Conservation (phyloP, 1,140 invertebrate genomes). For the Neodiprion virginianus region DNA sequence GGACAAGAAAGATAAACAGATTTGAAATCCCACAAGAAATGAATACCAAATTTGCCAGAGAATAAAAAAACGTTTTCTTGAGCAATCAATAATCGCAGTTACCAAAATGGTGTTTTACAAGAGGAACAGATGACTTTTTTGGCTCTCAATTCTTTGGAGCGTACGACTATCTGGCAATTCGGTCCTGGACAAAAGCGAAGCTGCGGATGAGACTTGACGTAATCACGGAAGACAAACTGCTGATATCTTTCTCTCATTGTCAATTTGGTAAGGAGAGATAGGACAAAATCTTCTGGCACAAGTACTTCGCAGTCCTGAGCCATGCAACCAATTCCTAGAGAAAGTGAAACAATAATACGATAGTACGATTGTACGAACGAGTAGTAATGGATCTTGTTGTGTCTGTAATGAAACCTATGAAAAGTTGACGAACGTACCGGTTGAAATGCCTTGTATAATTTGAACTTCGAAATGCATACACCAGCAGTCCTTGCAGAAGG, state of each 20-base stretch:
- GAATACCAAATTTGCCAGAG: constrained; percentile 14
- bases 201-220: constrained; percentile 92
- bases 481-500: constrained; percentile 96
- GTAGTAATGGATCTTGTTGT: too few species aligned
- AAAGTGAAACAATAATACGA: neutral
- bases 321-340: constrained; percentile 92
- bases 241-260: constrained; percentile 90
- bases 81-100: constrained; percentile 46
- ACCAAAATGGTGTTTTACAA: constrained; percentile 86
- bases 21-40: constrained; percentile 16
- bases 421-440: constrained; percentile 59
- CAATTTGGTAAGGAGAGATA: constrained; percentile 81
- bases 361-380: too few species aligned
- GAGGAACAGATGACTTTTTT: constrained; percentile 80
- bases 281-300: constrained; percentile 94
- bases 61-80: constrained; percentile 13
- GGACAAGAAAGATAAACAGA: constrained; percentile 44
- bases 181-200: constrained; percentile 94
- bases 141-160: constrained; percentile 78
- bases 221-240: constrained; percentile 94
- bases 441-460: constrained; percentile 85
- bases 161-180: constrained; percentile 90
- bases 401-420: neutral
- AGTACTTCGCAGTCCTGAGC: constrained; percentile 90
- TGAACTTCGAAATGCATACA: constrained; percentile 94